Evolutionary conservation across 2,797 vertebrate genomes (phyloP).

Genomic region (Epinephelus awoara): DNA sequence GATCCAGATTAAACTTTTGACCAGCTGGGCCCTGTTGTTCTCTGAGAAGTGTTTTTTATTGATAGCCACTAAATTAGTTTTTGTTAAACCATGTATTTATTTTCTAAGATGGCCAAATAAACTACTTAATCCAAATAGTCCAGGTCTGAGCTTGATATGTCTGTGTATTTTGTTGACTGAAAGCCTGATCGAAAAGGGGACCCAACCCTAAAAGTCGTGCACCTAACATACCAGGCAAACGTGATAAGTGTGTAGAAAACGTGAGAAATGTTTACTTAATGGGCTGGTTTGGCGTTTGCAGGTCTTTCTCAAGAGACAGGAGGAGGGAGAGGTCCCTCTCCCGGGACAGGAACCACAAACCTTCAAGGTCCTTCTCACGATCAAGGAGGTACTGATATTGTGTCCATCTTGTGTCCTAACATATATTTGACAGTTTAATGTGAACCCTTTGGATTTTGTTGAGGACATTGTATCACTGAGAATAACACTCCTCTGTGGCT

Average conservation of each 20-base stretch:
- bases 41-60: no score
- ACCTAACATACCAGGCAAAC: background rate
- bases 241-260: background rate
- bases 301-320: constrained; percentile 98
- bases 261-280: background rate
- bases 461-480: background rate
- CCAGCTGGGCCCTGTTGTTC: no score
- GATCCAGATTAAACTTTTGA: no score
- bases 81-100: background rate
- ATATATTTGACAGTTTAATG: background rate
- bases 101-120: background rate
- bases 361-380: constrained; percentile 96
- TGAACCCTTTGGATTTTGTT: background rate
- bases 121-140: background rate
- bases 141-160: no score
- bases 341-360: constrained; percentile 98
- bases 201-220: background rate
- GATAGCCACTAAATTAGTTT: background rate
- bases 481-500: background rate
- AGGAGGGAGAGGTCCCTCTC: constrained; percentile 97
- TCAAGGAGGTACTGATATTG: constrained; percentile 91
- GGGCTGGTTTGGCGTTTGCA: constrained; percentile 64
- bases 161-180: background rate
- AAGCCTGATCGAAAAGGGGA: background rate
- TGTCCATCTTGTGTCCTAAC: background rate